Base-by-base conservation (phyloP, 1,140 invertebrate species). In the Chelonus insularis region DNA sequence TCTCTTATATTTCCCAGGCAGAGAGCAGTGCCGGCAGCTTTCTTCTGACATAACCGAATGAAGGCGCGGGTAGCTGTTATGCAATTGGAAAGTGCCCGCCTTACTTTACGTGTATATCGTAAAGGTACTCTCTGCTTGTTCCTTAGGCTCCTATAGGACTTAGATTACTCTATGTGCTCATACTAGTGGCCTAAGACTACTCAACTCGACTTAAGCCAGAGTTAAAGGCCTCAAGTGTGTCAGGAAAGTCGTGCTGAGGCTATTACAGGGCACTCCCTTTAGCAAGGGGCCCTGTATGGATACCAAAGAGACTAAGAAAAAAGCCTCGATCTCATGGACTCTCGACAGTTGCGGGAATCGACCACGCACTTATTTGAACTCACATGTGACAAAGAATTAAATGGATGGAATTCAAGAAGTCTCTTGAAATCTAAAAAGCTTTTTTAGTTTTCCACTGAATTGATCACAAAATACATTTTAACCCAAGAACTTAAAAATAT, bases 21-120 rank as follows among this genome's bases (percentile, higher is more conserved):
- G 68, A 20, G 41, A 56, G 45, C 41, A 48, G 66, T 61, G 66
- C 60, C 75, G 66, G 68, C 76, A 77, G 73, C 79, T 81, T 80
- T 79, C 78, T 81, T 81, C 78, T 81, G 79, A 81, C 76, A 81
- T 81, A 81, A 81, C 73, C 77, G 77, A 79, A 79, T 71, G 77
- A 78, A 79, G 77, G 77, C 74, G 78, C 75, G 76, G 75, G 76
- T 68, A 64, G 71, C 66, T 54, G 72, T 80, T 80, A 80, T 80
- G 78, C 75, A 80, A 80, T 80, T 80, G 72, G 78, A 80, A 80
- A 80, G 78, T 80, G 76, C 77, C 77, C 77, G 78, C 76, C 77
- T 81, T 80, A 79, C 78, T 80, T 79, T 76, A 78, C 76, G 74
- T 73, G 12, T 60, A 36, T 43, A 57, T 50, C 21, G 68, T 67